Evolutionary conservation across 2,113 vertebrate genomes (phyloP).

Genomic region (Rhineura floridana): DNA sequence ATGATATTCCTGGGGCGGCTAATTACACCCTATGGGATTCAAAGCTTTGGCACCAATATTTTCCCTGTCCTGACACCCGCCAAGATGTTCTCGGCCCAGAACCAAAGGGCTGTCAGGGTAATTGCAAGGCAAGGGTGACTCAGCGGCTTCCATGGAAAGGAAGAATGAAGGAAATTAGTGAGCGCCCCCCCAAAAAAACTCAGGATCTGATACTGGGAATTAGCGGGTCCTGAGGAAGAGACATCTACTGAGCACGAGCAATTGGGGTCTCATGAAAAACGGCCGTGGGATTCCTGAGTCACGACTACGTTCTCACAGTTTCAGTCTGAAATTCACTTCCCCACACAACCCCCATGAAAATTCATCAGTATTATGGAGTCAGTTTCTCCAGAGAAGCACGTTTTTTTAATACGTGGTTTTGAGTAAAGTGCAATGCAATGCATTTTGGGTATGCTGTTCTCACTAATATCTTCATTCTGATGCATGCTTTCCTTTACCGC

Average conservation of each 20-base stretch:
- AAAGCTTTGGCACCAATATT: background rate
- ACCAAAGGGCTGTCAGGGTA: background rate
- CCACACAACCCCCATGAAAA: too few relatives aligned
- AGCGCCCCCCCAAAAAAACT: too few relatives aligned
- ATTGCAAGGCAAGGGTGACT: background rate
- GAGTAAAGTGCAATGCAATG: too few relatives aligned
- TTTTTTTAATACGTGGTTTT: too few relatives aligned
- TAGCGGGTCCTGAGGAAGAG: background rate
- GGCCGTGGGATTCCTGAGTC: background rate
- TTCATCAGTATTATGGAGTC: too few relatives aligned
- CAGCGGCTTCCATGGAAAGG: background rate
- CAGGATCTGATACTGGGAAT: background rate
- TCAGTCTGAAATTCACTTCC: too few relatives aligned
- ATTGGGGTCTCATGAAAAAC: background rate
- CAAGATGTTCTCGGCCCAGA: background rate
- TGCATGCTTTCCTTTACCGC: too few relatives aligned
- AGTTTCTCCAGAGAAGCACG: too few relatives aligned
- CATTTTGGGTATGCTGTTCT: too few relatives aligned
- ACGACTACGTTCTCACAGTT: too few relatives aligned
- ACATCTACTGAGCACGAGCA: background rate
- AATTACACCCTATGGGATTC: background rate
- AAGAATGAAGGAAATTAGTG: background rate
- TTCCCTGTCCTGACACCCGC: background rate
- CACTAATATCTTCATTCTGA: too few relatives aligned
- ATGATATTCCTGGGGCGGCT: background rate